Conservation (phyloP, 2,888 invertebrate species). For the Rhopalosiphum nymphaeae region DNA sequence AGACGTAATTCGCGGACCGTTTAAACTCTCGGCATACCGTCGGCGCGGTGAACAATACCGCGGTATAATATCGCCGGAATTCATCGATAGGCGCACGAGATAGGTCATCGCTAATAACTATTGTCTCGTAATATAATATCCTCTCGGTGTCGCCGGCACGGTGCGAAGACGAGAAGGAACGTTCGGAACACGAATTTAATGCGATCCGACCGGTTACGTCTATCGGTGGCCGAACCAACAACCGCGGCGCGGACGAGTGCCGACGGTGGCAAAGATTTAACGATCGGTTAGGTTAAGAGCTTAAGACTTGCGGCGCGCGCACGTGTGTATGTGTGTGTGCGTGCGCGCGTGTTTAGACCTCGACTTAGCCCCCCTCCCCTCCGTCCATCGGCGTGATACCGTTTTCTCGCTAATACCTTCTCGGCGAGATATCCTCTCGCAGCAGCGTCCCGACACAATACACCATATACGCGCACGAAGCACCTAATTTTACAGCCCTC, state of each 20-base stretch:
- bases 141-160: background rate
- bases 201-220: slow-evolving; percentile 25
- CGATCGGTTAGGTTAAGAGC: slow-evolving; percentile 29
- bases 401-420: no score
- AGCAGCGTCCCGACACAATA: no score
- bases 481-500: no score
- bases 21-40: background rate
- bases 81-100: background rate
- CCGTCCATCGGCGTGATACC: no score
- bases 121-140: background rate
- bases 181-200: slow-evolving; percentile 25
- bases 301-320: background rate
- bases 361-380: background rate
- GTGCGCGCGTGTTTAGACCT: background rate
- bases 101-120: background rate
- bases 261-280: slow-evolving; percentile 25
- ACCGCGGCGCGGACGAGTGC: background rate
- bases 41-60: no score
- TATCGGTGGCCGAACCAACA: background rate
- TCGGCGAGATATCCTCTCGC: no score
- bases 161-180: no score
- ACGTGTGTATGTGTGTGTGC: background rate
- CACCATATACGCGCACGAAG: no score
- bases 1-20: background rate
- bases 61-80: background rate